Evolutionary conservation across 2,888 invertebrate species (phyloP), one percentile per base, ranked within the genome.

Genomic region (Bimastos eiseni): DNA sequence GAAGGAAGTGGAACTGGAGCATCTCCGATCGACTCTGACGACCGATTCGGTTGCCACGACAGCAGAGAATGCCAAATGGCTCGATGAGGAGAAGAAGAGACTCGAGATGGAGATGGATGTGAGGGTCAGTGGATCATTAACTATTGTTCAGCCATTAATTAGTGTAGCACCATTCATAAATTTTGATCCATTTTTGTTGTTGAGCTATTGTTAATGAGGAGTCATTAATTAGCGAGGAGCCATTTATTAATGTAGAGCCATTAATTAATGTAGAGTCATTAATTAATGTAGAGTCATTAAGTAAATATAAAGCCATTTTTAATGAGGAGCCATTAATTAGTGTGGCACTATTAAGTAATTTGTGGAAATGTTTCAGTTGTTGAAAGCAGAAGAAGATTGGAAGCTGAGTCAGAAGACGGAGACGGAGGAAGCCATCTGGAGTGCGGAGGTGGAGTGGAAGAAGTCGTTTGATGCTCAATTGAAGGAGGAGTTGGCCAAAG

Each of bases 41-140:
- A n/a, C 86, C 11, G 37, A 86, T 37, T 34, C 37, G 15, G 86
- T 36, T 36, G 86, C 34, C 37, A 15, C 24, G 37, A 37, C 34
- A 34, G 36, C 37, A 1, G 86, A 93, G 3, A 93, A 93, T 83
- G 92, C 92, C 49, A 92, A 92, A 49, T 93, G 93, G 94, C 91
- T 93, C 49, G 92, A 93, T 70, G 93, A 93, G 91, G 93, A 93
- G 37, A 34, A 83, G 83, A 88, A 89, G 41, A 34, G 86, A 70
- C 55, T 83, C 21, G 91, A 91, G 34, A 34, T 34, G 90, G 70
- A 90, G 34, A 89, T 89, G 89, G 34, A 38, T 17, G 24, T 21
- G 1, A 90, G 6, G 49, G 89, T 44, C 33, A 89, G 89, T 6
- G 19, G 89, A 8, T 33, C 21, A 38, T 38, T 33, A 38, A 34